Evolutionary conservation across 2,113 vertebrate species (phyloP).

Genomic region (Xyrauchen texanus): DNA sequence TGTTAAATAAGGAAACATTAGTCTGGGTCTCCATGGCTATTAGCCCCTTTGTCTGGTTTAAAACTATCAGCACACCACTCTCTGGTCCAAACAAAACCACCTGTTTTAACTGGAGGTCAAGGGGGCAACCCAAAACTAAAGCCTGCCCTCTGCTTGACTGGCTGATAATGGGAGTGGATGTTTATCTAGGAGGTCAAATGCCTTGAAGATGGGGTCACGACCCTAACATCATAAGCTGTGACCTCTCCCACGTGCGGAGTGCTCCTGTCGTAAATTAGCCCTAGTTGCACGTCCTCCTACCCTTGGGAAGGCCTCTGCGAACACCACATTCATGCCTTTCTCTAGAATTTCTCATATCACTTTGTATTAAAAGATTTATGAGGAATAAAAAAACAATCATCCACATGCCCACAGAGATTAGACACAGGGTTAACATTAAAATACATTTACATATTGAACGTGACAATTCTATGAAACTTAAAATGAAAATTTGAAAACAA

Average conservation of each 20-base stretch:
- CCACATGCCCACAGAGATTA: too few species aligned
- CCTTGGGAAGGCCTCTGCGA: too few species aligned
- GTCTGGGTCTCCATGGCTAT: conserved; percentile 17
- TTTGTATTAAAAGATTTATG: too few species aligned
- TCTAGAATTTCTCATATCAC: too few species aligned
- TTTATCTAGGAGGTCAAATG: conserved; percentile 97
- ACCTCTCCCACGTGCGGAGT: conserved; percentile 85
- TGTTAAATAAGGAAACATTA: not conserved
- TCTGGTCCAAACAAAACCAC: conserved; percentile 63
- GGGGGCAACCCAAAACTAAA: conserved; percentile 78
- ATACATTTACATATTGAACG: too few species aligned
- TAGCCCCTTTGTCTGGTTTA: conserved; percentile 30
- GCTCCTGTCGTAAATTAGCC: conserved; percentile 87
- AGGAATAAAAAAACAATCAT: too few species aligned
- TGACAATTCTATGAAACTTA: too few species aligned
- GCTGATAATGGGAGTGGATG: conserved; percentile 89
- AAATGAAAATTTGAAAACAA: too few species aligned
- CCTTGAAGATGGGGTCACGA: conserved; percentile 87
- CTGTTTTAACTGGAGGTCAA: conserved; percentile 80
- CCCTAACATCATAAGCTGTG: conserved; percentile 89
- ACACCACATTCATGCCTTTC: too few species aligned
- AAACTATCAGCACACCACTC: conserved; percentile 3
- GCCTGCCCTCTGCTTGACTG: conserved; percentile 86
- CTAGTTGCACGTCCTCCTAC: conserved; percentile 64
- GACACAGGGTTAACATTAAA: too few species aligned